A percentile compares a stretch with the other conserved stretches of the same genome.
Conservation (phyloP, 2,797 vertebrate genomes). For the Tamandua tetradactyla region DNA sequence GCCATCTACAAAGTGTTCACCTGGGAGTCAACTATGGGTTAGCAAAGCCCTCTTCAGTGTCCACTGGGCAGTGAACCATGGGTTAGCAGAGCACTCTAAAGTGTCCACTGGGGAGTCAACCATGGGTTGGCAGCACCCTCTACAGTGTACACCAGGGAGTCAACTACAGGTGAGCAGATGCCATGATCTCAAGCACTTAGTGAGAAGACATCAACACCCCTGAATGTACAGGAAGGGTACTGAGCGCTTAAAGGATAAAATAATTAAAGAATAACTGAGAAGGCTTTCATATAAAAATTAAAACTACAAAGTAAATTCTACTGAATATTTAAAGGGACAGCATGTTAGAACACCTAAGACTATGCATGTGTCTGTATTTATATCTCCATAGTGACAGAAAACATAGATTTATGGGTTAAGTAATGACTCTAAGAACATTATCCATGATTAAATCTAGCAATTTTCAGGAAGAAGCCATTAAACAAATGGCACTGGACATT, state of each 20-base stretch:
- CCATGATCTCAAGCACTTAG: not conserved
- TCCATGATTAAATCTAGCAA: not conserved
- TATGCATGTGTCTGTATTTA: not conserved
- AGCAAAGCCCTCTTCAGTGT: too few species aligned
- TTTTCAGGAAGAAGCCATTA: not conserved
- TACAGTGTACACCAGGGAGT: too few species aligned
- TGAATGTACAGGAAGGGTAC: not conserved
- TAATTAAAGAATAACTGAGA: not conserved
- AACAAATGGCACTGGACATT: not conserved
- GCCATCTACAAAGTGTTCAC: too few species aligned
- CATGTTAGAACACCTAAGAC: not conserved
- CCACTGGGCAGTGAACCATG: too few species aligned
- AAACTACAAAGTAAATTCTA: not conserved
- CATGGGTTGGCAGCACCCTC: too few species aligned
- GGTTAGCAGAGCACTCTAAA: too few species aligned
- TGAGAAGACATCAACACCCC: not conserved
- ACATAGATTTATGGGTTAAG: not conserved
- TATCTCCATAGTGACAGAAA: too few species aligned
- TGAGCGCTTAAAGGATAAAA: not conserved
- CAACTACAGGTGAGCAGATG: not conserved
- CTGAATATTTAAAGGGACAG: not conserved
- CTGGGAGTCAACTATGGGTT: too few species aligned
- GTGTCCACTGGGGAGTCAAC: too few species aligned
- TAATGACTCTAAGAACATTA: not conserved
- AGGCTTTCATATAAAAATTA: conserved; percentile 21